phyloP scores from a whole-genome alignment of 2,888 invertebrate genomes.

The Tetragnatha montana region DNA sequence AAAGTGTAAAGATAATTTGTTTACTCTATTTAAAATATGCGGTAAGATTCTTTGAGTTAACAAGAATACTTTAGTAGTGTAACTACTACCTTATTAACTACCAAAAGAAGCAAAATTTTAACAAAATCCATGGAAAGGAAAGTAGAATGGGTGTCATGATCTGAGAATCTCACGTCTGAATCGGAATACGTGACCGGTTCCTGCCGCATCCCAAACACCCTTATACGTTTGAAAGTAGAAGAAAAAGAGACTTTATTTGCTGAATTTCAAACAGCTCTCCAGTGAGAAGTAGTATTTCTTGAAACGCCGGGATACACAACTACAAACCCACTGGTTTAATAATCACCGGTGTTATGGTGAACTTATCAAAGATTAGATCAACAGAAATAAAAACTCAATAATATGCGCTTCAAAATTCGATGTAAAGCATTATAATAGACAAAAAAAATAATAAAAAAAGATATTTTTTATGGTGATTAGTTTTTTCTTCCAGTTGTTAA shows the following conservation, averaged over 20 bases:
- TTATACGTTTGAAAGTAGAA: not conserved
- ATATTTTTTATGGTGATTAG: too few relatives aligned
- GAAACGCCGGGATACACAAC: not conserved
- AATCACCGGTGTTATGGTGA: too few relatives aligned
- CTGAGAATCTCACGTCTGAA: not conserved
- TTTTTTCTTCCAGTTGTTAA: too few relatives aligned
- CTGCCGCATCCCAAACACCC: not conserved
- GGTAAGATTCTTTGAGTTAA: too few relatives aligned
- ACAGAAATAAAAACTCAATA: too few relatives aligned
- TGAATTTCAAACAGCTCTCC: not conserved
- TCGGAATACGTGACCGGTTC: constrained; percentile 25
- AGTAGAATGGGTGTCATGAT: not conserved
- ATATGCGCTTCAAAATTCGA: too few relatives aligned
- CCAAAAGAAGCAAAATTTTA: not conserved
- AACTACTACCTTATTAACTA: too few relatives aligned
- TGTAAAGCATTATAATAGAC: too few relatives aligned
- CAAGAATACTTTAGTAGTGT: too few relatives aligned
- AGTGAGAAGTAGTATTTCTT: not conserved
- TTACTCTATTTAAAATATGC: too few relatives aligned
- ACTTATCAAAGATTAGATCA: too few relatives aligned
- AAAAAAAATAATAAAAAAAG: too few relatives aligned
- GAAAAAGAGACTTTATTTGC: not conserved
- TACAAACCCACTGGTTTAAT: not conserved
- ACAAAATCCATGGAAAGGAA: not conserved
- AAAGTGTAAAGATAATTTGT: not conserved